A percentile compares a stretch with the other conserved stretches of the same genome.
These are phyloP conservation scores for Meandrina meandrites DNA, from an alignment of 92 coral and sea anemone species.

Conservation along the genomic window DNA sequence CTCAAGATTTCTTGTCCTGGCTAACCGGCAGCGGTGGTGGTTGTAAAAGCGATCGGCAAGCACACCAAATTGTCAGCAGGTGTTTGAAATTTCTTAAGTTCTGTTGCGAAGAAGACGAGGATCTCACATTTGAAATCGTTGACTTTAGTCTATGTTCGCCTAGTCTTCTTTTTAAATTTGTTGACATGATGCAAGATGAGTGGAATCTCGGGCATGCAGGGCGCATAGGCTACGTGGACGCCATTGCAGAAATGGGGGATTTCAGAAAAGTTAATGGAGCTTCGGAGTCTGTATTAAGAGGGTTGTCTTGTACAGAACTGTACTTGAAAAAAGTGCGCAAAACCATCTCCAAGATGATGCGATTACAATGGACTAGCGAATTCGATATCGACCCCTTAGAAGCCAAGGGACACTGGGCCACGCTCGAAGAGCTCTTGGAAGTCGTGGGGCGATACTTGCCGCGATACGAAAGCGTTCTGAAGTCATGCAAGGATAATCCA, in stretches of 20 bases:
- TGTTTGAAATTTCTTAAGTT: conserved; percentile 52
- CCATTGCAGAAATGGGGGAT: conserved; percentile 38
- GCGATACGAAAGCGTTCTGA: conserved; percentile 1
- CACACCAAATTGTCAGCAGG: conserved; percentile 24
- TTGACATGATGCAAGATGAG: not conserved
- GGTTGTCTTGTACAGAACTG: not conserved
- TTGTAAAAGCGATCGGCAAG: conserved; percentile 38
- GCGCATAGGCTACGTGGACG: not conserved
- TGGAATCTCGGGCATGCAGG: not conserved
- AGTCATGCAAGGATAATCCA: conserved; percentile 13
- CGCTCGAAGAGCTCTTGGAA: not conserved
- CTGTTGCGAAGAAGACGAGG: conserved; percentile 54
- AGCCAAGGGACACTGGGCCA: not conserved
- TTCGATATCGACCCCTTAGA: not conserved
- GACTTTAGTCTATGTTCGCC: conserved; percentile 39
- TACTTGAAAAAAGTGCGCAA: not conserved
- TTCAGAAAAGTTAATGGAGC: conserved; percentile 49
- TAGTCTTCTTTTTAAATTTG: conserved; percentile 33
- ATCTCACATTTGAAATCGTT: conserved; percentile 10
- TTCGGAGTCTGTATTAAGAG: conserved; percentile 22
- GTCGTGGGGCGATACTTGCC: not conserved
- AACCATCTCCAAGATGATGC: not conserved
- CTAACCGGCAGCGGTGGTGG: conserved; percentile 57
- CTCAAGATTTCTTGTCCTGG: conserved; percentile 19
- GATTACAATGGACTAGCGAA: not conserved